These are phyloP conservation scores for Lagopus muta DNA, from an alignment of 2,113 vertebrate species.

Conservation along the genomic window DNA sequence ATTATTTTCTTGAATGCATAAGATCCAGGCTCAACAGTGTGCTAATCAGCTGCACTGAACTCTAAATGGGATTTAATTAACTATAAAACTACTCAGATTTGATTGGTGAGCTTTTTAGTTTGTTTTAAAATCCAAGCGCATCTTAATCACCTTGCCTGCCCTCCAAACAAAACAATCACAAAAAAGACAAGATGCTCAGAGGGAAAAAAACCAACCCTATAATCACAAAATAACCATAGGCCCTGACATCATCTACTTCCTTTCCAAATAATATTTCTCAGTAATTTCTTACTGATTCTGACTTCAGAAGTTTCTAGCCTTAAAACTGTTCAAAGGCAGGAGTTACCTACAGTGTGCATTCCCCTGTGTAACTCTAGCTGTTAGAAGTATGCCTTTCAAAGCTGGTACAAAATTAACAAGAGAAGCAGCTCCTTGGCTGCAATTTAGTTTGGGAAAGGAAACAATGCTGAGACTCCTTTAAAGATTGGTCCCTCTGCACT, in stretches of 20 bases:
- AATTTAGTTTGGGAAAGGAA: neutral
- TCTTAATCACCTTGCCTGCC: neutral
- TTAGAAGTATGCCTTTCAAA: neutral
- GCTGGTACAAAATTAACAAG: neutral
- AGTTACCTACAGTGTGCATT: neutral
- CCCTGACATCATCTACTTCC: neutral
- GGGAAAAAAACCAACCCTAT: neutral
- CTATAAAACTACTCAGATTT: constrained; percentile 36
- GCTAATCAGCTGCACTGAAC: constrained; percentile 13
- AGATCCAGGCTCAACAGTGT: constrained; percentile 17
- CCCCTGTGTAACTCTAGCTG: neutral
- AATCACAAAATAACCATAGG: neutral
- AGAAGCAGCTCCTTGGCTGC: neutral
- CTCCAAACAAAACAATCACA: neutral
- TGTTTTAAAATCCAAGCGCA: constrained; percentile 6
- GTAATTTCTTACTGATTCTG: neutral
- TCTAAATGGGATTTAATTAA: constrained; percentile 34
- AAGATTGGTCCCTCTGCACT: neutral
- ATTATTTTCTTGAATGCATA: constrained; percentile 21
- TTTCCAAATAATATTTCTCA: neutral
- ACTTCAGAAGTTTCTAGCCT: neutral
- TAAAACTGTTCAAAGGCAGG: neutral
- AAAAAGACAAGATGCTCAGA: neutral
- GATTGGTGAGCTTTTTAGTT: neutral
- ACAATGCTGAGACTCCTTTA: neutral